Conservation (phyloP, 2,888 invertebrate species). For the Drosophila rellima region DNA sequence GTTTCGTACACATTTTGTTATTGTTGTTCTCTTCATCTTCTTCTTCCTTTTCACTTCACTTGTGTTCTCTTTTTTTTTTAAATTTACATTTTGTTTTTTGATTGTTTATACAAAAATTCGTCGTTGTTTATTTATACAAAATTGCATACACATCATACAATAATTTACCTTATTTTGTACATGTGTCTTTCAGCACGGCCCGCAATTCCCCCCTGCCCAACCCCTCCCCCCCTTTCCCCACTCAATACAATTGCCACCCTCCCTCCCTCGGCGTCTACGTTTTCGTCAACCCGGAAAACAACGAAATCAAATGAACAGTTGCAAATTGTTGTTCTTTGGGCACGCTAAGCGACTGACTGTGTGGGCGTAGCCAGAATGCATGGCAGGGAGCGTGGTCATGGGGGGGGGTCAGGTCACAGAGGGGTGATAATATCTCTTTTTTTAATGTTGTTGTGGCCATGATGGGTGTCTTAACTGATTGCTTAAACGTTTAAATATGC, state of each 20-base stretch:
- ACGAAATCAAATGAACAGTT: slow-evolving; percentile 59
- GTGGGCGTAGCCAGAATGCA: slow-evolving; percentile 47
- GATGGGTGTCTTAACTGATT: slow-evolving; percentile 50
- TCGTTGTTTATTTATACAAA: slow-evolving; percentile 71
- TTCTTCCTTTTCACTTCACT: neutral
- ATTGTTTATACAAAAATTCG: slow-evolving; percentile 60
- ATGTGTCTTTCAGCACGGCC: slow-evolving; percentile 34
- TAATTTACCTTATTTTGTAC: slow-evolving; percentile 57
- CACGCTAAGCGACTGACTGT: slow-evolving; percentile 41
- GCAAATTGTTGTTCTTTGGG: slow-evolving; percentile 49
- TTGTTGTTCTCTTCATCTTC: slow-evolving; percentile 4
- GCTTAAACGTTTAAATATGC: slow-evolving; percentile 21
- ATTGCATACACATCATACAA: slow-evolving; percentile 73
- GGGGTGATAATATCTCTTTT: neutral
- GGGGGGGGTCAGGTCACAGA: neutral
- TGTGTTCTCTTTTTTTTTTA: slow-evolving; percentile 13
- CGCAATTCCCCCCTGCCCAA: slow-evolving; percentile 33
- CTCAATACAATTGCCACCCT: neutral
- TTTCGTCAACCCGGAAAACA: slow-evolving; percentile 61
- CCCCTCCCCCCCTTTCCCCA: neutral
- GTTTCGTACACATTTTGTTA: slow-evolving; percentile 41
- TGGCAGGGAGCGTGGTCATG: slow-evolving; percentile 1
- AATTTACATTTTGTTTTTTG: slow-evolving; percentile 36
- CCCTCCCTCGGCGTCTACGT: neutral
- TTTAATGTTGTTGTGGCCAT: slow-evolving; percentile 11